Percentiles rank a stretch among this genome's conserved stretches.
Conservation (phyloP, 2,113 vertebrate species). For the Anguilla japonica region DNA sequence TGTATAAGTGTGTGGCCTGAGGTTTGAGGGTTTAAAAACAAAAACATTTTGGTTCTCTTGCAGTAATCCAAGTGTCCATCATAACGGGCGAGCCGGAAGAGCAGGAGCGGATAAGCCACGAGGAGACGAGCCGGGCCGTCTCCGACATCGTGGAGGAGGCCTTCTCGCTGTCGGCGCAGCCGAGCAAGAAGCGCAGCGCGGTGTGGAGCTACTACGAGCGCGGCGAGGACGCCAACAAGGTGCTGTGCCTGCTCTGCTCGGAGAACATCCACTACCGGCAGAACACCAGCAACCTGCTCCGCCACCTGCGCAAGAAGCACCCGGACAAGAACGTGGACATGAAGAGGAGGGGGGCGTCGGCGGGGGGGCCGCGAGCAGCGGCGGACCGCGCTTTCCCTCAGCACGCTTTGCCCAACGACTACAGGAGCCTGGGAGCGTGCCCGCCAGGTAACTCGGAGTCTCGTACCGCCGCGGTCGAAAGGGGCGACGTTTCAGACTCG, state of each 20-base stretch:
- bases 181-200: conserved; percentile 47
- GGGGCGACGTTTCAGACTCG: no score
- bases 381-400: background rate
- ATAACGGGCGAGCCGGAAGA: background rate
- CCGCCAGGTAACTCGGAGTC: conserved; percentile 11
- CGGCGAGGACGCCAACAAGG: conserved; percentile 48
- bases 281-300: conserved; percentile 61
- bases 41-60: background rate
- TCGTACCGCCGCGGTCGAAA: no score
- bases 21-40: no score
- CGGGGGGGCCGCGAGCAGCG: background rate
- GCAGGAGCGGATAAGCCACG: background rate
- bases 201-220: conserved; percentile 63
- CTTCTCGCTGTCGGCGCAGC: background rate
- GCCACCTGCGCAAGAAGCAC: conserved; percentile 65
- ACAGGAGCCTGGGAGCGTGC: background rate
- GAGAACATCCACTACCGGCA: conserved; percentile 59
- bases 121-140: background rate
- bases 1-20: background rate
- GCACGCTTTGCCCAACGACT: background rate
- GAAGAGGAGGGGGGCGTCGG: conserved; percentile 2
- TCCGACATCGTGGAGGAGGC: background rate
- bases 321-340: conserved; percentile 47
- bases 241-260: conserved; percentile 59
- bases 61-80: conserved; percentile 11